Evolutionary conservation across 1,140 invertebrate genomes (phyloP).

Genomic region (Cydia pomonella): DNA sequence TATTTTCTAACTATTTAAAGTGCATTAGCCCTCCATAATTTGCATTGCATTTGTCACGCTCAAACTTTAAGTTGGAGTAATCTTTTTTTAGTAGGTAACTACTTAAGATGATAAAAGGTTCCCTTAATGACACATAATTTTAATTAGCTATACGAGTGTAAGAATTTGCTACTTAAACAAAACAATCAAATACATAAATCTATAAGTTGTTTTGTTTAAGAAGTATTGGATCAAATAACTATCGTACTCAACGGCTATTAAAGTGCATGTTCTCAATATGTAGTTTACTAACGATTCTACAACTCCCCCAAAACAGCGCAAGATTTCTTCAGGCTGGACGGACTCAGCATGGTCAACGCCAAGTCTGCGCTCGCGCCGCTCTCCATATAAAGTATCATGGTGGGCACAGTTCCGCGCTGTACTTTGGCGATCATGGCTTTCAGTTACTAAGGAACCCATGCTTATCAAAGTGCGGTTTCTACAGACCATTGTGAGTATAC

Average conservation of each 20-base stretch:
- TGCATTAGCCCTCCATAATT: background rate
- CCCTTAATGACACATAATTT: no score
- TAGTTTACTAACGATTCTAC: background rate
- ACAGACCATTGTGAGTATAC: constrained; percentile 91
- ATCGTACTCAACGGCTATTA: no score
- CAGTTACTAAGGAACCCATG: constrained; percentile 93
- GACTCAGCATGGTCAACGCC: constrained; percentile 66
- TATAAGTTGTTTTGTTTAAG: no score
- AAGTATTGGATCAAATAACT: no score
- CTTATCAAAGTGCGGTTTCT: constrained; percentile 93
- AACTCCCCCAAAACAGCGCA: constrained; percentile 52
- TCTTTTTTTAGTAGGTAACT: no score
- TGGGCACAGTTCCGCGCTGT: constrained; percentile 93
- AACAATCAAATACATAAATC: no score
- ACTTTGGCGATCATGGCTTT: constrained; percentile 94
- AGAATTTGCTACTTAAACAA: no score
- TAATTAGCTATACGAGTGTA: no score
- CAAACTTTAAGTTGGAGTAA: no score
- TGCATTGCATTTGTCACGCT: no score
- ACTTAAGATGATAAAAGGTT: no score
- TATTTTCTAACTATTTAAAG: background rate
- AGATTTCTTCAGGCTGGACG: constrained; percentile 66
- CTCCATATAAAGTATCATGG: constrained; percentile 93
- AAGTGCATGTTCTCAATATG: no score
- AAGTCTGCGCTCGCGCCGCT: constrained; percentile 57